Base-by-base conservation (phyloP, 2,113 vertebrate genomes). In the Panthera uncia region DNA sequence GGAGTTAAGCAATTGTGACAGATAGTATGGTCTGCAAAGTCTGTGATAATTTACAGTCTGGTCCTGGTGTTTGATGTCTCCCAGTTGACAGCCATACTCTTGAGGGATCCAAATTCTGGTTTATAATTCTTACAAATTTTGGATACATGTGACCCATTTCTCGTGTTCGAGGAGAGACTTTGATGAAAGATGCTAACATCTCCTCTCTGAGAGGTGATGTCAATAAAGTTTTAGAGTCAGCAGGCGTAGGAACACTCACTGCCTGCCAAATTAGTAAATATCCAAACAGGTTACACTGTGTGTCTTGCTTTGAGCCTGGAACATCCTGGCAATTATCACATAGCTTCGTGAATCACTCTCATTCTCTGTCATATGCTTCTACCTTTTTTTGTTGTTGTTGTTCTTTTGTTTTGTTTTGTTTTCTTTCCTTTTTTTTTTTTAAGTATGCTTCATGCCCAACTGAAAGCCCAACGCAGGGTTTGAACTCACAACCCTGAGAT, bases 291-390 rank as follows among this genome's bases (percentile, higher is more conserved):
- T 80, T 66, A 25, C 4, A n/a, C 29, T 80, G 11, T 33, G 31
- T 38, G 1, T 23, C 18, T 29, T 96, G 89, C 16, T 94, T 96
- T 95, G 96, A 94, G 41, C 8, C 31, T 33, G 7, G 1, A 91
- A 61, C 73, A 96, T 86, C 87, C 93, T 80, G 50, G 31, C 89
- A 87, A 97, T 96, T 79, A 78, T 82, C 71, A 93, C 25, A 96
- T 68, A 94, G 92, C 90, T 95, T 92, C 92, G 61, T n/a, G 76
- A 68, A 69, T 61, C 45, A 95, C 15, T 33, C 18, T 74, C 21
- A 36, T 71, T 63, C 33, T 65, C 48, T 90, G 4, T 93, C 78
- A 93, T 68, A 92, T 83, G 55, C 12, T 85, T 97, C 88, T 63
- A 88, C 16, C 88, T 98, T 96, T 96, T 16, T 76, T 91, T 83